A percentile compares a stretch with the other conserved stretches of the same genome.
Conservation (phyloP, 2,113 vertebrate genomes). For the Microcebus griseorufus region DNA sequence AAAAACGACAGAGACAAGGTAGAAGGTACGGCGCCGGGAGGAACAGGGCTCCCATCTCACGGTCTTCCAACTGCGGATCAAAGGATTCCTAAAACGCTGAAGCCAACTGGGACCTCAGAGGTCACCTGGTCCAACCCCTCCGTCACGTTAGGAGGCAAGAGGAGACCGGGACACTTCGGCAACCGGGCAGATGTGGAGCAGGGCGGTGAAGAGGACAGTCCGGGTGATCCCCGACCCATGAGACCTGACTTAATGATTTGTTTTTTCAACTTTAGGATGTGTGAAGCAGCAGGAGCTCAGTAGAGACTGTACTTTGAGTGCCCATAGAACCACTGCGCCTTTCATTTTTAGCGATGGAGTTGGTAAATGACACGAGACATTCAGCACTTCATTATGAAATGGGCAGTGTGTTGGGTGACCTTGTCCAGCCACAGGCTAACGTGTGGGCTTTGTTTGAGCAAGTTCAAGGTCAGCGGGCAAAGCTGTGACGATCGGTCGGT, state of each 20-base stretch:
- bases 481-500: neutral
- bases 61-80: neutral
- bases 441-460: neutral
- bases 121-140: neutral
- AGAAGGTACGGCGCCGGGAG: neutral
- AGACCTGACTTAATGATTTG: neutral
- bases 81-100: neutral
- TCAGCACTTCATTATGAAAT: neutral
- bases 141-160: neutral
- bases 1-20: neutral
- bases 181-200: neutral
- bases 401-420: neutral
- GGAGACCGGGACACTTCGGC: neutral
- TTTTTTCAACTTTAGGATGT: neutral
- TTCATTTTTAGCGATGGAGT: neutral
- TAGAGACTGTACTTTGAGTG: neutral
- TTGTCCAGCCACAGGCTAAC: neutral
- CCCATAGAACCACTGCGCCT: neutral
- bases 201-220: neutral
- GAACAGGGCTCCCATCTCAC: neutral
- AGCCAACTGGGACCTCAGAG: neutral
- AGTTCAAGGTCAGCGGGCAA: neutral
- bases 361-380: neutral
- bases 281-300: neutral
- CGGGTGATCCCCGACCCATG: fast-evolving